Evolutionary conservation across 2,888 invertebrate species (phyloP).

Genomic region (Scaptomyza cyrtandrae): DNA sequence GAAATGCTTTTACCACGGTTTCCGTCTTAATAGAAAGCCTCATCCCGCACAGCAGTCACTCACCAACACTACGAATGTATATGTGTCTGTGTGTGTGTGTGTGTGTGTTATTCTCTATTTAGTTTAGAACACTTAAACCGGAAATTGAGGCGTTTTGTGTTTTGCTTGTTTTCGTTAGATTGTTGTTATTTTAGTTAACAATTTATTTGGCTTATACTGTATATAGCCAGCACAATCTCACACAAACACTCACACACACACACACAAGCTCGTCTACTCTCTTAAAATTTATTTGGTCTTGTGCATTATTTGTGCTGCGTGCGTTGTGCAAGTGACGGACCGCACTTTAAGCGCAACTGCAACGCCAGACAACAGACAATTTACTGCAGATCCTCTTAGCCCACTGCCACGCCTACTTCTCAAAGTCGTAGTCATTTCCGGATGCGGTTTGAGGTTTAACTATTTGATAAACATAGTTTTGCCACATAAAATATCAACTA

Average conservation of each 20-base stretch:
- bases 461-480: no score
- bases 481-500: background rate
- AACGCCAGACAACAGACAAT: slow-evolving; percentile 7
- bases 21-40: slow-evolving; percentile 71
- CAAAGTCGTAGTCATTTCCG: background rate
- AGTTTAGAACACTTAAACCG: slow-evolving; percentile 78
- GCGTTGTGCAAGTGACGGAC: slow-evolving; percentile 37
- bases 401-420: background rate
- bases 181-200: slow-evolving; percentile 81
- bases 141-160: slow-evolving; percentile 80
- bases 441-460: no score
- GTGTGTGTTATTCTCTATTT: slow-evolving; percentile 67
- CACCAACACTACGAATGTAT: slow-evolving; percentile 18
- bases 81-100: slow-evolving; percentile 12
- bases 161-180: slow-evolving; percentile 76
- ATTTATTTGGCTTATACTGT: slow-evolving; percentile 68
- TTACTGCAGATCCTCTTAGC: background rate
- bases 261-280: background rate
- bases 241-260: slow-evolving; percentile 20
- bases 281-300: slow-evolving; percentile 62
- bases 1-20: slow-evolving; percentile 78
- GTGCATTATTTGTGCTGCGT: slow-evolving; percentile 59
- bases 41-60: slow-evolving; percentile 32
- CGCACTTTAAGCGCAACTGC: slow-evolving; percentile 44
- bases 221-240: slow-evolving; percentile 40